Base-by-base conservation (phyloP, 1,140 invertebrate genomes). In the Drosophila pandora region DNA sequence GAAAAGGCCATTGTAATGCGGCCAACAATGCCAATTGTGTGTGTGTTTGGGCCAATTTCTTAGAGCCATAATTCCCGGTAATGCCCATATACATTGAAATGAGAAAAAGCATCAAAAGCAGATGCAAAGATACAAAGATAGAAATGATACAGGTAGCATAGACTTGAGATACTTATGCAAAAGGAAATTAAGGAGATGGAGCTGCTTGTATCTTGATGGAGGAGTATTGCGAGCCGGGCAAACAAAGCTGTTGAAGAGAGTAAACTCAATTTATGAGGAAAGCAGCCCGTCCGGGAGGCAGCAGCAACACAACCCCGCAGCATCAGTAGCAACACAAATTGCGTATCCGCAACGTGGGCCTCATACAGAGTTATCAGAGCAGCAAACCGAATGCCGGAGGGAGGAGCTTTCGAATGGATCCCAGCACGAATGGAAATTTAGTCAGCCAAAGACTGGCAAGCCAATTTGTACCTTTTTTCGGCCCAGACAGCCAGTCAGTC, bases 211-310 rank as follows among this genome's bases (percentile, higher is more conserved):
- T 28, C 25, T 28, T 28, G 25, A 28, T 28, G 5, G 0, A 7
- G 17, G 22, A 17, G n/a, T 9, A 9, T 17, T 43, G 22, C 69
- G 39, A 61, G 52, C 8, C 32, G 12, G 48, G 28, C 50, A 79
- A 83, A 79, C 69, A 69, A 69, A 60, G 64, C 69, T 69, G 79
- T 74, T 63, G 69, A 81, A 87, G 77, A 87, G 69, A 82, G 78
- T 80, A 85, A 85, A 82, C 78, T 76, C 83, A 87, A 85, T 85
- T 82, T 85, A 78, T 88, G 82, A 68, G 65, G 17, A 85, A 78
- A 87, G 79, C 74, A 62, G 52, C 70, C 68, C 65, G 52, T 74
- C 68, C 65, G 57, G 22, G 37, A 55, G 63, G 55, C 63, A 56
- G 56, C 48, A 50, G 55, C 57, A 60, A 37, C 17, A 0, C 17